Evolutionary conservation across 2,113 vertebrate genomes (phyloP), one percentile per base, ranked within the genome.

Genomic region (Dromaius novaehollandiae): DNA sequence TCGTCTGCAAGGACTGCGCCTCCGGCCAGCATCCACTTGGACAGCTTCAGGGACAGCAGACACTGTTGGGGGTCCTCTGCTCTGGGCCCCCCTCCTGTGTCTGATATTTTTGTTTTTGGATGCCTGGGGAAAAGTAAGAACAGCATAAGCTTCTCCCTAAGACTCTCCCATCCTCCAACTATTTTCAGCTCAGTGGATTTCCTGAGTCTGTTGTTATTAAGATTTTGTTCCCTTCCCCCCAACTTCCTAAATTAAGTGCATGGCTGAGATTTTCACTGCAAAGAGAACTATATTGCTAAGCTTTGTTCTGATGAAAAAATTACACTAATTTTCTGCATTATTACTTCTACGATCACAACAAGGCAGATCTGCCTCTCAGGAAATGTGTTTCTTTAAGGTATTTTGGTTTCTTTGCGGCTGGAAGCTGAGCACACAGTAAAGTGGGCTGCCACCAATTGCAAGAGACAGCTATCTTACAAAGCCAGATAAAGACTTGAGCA

Each of bases 281-380:
- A 94, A 95, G 85, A 95, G 96, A 91, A 93, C 73, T 74, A 38
- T 53, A 60, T 48, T 90, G 64, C 73, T 92, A 93, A 96, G 96
- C 71, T 96, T 88, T 15, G 5, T 90, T 94, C 90, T 90, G 79
- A 96, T 94, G 55, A 96, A 95, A 96, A 96, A 88, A 90, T 88
- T 88, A 94, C 91, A 86, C 68, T 90, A 46, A 94, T 96, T 96
- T 95, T 91, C 93, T 96, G 93, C 95, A 93, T 94, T 96, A 88
- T 94, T 95, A 97, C 88, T 83, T 88, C 82, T 93, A 8, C 50
- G 90, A 91, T 93, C 82, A 75, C 55, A 95, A 90, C 82, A 88
- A 36, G 86, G 76, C 55, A 88, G 76, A 93, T 65, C 71, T 86
- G 86, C 95, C 82, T 96, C 92, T 90, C 64, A 83, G 65, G 71